phyloP scores from a whole-genome alignment of 1,140 invertebrate species.

The Formica exsecta region DNA sequence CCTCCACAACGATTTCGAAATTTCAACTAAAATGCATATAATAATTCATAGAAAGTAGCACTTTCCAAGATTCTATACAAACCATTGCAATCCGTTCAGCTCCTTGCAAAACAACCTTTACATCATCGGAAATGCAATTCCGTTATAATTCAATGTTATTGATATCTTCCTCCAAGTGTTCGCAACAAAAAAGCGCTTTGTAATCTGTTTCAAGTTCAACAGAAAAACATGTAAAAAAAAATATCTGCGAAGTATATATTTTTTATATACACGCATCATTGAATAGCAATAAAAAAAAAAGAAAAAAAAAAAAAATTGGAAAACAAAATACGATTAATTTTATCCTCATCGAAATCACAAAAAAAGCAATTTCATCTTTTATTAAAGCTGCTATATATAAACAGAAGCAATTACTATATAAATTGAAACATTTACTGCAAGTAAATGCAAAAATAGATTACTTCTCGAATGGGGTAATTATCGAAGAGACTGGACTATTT shows the following conservation, averaged over 20 bases:
- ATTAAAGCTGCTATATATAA: neutral
- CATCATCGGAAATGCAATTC: neutral
- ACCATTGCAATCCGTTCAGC: neutral
- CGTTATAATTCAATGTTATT: neutral
- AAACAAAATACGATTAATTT: neutral
- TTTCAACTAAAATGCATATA: slow-evolving; percentile 50
- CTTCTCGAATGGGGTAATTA: neutral
- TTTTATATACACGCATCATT: neutral
- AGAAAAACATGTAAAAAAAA: neutral
- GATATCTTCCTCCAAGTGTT: neutral
- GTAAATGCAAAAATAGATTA: slow-evolving; percentile 6
- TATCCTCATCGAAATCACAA: neutral
- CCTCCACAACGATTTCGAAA: slow-evolving; percentile 47
- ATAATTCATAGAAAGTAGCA: slow-evolving; percentile 32
- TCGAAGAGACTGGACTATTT: neutral
- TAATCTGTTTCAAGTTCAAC: neutral
- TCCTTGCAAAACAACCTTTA: slow-evolving; percentile 5
- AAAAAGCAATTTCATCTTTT: neutral
- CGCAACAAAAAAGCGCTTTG: neutral
- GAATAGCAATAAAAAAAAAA: neutral
- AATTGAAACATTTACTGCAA: slow-evolving; percentile 1
- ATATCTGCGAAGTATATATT: neutral
- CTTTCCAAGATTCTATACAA: slow-evolving; percentile 4
- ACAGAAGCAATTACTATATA: slow-evolving; percentile 13
- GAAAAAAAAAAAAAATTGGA: neutral